Evolutionary conservation across 2,113 vertebrate genomes (phyloP).

Genomic region (Cyanoliseus patagonus): DNA sequence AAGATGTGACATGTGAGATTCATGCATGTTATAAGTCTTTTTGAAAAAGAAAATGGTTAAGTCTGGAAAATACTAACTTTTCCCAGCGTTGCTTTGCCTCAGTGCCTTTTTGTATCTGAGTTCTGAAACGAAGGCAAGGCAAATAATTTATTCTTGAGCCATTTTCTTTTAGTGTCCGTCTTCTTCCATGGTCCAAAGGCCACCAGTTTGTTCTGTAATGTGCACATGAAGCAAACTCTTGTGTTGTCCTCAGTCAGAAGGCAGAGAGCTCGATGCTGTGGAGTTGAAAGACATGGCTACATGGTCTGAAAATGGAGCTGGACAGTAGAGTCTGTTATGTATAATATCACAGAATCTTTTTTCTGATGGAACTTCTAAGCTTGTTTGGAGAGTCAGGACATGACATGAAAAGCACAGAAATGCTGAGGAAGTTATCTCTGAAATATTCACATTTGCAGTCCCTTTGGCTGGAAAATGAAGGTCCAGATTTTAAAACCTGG

Average conservation of each 20-base stretch:
- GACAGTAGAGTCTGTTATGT: background rate
- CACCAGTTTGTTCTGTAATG: background rate
- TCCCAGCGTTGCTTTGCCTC: constrained; percentile 7
- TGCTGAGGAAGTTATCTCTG: background rate
- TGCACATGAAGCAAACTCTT: constrained; percentile 14
- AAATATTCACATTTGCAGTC: constrained; percentile 6
- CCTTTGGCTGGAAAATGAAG: constrained; percentile 1
- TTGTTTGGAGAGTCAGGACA: background rate
- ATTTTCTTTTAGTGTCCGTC: background rate
- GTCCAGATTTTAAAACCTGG: constrained; percentile 34
- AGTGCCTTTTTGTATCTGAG: background rate
- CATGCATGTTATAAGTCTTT: constrained; percentile 57
- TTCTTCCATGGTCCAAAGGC: background rate
- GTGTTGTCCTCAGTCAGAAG: constrained; percentile 3
- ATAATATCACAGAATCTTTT: background rate
- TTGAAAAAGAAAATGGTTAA: constrained; percentile 54
- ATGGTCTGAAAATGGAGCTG: background rate
- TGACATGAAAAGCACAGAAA: background rate
- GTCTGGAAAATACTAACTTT: constrained; percentile 61
- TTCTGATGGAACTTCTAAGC: background rate
- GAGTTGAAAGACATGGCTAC: background rate
- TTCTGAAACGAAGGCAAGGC: constrained; percentile 2
- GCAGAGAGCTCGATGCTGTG: background rate
- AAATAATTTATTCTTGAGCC: background rate
- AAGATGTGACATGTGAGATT: constrained; percentile 70